phyloP scores from a whole-genome alignment of 1,140 invertebrate genomes.

The Pseudachorutes palmiensis region DNA sequence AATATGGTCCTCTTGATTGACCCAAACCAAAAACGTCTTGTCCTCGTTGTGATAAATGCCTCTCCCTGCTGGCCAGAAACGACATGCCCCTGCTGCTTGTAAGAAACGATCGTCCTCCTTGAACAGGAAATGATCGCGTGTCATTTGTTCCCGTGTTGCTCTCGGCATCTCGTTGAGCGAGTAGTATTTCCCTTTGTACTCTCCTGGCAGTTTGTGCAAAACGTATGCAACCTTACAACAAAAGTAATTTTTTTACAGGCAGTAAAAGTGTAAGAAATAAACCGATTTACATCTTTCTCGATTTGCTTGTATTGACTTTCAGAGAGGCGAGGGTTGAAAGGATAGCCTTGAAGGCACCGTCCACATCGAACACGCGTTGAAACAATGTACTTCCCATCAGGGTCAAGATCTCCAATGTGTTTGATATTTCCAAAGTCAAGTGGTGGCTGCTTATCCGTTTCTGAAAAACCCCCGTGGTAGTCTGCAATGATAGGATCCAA shows the following conservation, averaged over 20 bases:
- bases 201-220: conserved; percentile 21
- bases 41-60: conserved; percentile 95
- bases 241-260: background rate
- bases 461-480: conserved; percentile 88
- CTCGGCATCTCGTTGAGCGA: conserved; percentile 91
- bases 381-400: conserved; percentile 73
- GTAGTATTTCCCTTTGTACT: conserved; percentile 61
- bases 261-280: too few species aligned
- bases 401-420: conserved; percentile 82
- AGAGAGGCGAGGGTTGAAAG: conserved; percentile 64
- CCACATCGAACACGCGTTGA: conserved; percentile 92
- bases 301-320: conserved; percentile 67
- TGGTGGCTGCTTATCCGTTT: conserved; percentile 81
- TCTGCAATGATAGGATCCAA: conserved; percentile 96
- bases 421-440: conserved; percentile 88
- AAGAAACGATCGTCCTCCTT: conserved; percentile 86
- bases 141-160: conserved; percentile 84
- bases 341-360: conserved; percentile 64
- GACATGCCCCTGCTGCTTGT: conserved; percentile 76
- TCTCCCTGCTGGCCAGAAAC: conserved; percentile 89
- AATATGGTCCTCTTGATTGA: conserved; percentile 95
- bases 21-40: conserved; percentile 96
- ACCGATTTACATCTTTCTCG: conserved; percentile 67
- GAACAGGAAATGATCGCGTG: conserved; percentile 96
- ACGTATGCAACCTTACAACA: conserved; percentile 6